Evolutionary conservation across 2,797 vertebrate genomes (phyloP), one percentile per base, ranked within the genome.

Genomic region (Rhinella marina): DNA sequence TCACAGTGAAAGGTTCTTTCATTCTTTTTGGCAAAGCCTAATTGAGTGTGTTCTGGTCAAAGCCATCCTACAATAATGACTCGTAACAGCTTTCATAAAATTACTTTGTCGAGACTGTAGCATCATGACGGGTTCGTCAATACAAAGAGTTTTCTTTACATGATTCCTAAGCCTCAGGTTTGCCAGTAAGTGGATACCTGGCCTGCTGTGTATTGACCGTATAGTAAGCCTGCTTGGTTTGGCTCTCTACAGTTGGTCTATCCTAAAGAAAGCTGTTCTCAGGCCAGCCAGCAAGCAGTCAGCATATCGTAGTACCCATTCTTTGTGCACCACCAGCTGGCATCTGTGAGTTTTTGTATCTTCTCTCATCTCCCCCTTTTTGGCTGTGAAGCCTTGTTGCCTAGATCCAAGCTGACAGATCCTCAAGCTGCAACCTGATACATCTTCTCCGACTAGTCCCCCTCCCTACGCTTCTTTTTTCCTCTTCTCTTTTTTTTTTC

Each of bases 371-470:
- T 75, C 75, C 75, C 85, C 79, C 87, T 90, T 89, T 89, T 85
- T 92, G 91, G 90, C 91, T 91, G 90, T 90, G 88, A 91, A 91
- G 91, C 86, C 90, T 91, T 92, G 90, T 93, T 93, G 91, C 90
- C 91, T 90, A 91, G 91, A 93, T 93, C 0, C 0, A 90, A 91
- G 90, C 90, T 92, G 93, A 93, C 92, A 92, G 92, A 92, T 93
- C 92, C 91, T 91, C 91, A 88, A 91, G 92, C 91, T 92, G 92
- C 90, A 91, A 92, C 92, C 86, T 91, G 91, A 93, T 92, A 89
- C 90, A 90, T 89, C 86, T 88, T 84, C 83, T 91, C 90, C 10
- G 50, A 59, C 75, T 54, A 12, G 66, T 62, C 23, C 72, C 79
- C 50, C 59, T 72, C 90, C 85, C 32, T 41, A n/a, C 52, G 62